Percentiles rank a stretch among this genome's conserved stretches.
phyloP scores from a whole-genome alignment of 64 coral and sea anemone genomes.

The Actinia tenebrosa region DNA sequence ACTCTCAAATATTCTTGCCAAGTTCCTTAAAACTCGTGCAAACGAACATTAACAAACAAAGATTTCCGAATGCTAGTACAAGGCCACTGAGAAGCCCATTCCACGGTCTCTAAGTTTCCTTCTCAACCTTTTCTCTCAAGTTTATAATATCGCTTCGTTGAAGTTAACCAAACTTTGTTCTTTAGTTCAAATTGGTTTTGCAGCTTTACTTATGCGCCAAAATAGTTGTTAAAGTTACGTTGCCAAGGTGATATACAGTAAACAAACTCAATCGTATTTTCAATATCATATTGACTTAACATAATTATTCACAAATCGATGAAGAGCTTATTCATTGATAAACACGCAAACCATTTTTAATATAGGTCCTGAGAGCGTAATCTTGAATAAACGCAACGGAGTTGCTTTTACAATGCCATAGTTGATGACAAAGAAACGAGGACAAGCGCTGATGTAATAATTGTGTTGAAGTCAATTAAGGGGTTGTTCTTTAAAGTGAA shows the following conservation, averaged over 20 bases:
- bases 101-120: not conserved
- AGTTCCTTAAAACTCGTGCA: not conserved
- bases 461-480: not conserved
- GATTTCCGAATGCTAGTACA: not conserved
- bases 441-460: not conserved
- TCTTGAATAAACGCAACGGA: not conserved
- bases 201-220: not conserved
- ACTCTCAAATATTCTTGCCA: too few relatives aligned
- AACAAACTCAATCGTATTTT: constrained; percentile 8
- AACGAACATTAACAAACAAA: not conserved
- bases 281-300: not conserved
- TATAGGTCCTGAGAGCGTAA: too few relatives aligned
- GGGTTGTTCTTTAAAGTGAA: not conserved
- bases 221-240: not conserved
- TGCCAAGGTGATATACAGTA: not conserved
- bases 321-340: not conserved
- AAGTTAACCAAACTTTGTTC: not conserved
- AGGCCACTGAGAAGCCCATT: not conserved
- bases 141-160: not conserved
- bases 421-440: not conserved
- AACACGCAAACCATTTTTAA: not conserved
- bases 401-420: not conserved
- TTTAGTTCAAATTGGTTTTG: not conserved
- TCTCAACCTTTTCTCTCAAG: not conserved
- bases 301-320: constrained; percentile 18